Evolutionary conservation across 2,888 invertebrate genomes (phyloP).

Genomic region (Drosophila emarginata): DNA sequence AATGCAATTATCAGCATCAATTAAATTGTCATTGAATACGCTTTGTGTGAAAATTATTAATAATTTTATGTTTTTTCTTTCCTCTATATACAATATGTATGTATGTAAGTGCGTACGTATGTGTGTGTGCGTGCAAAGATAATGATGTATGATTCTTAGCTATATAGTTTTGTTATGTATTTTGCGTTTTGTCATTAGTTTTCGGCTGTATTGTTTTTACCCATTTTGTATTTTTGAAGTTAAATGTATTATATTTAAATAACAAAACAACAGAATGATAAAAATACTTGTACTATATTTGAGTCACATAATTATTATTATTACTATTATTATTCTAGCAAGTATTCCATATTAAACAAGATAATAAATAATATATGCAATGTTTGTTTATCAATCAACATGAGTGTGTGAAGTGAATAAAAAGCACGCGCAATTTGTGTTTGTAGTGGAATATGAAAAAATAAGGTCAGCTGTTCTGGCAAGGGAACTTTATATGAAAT

Average conservation of each 20-base stretch:
- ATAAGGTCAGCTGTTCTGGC: conserved; percentile 4
- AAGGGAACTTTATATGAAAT: neutral
- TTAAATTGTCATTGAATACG: conserved; percentile 53
- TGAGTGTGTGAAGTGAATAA: conserved; percentile 15
- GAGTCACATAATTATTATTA: conserved; percentile 4
- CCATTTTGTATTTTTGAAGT: conserved; percentile 6
- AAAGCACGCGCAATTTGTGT: conserved; percentile 3
- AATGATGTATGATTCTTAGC: conserved; percentile 2
- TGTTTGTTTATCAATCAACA: conserved; percentile 56
- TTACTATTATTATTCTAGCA: conserved; percentile 59
- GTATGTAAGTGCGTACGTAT: neutral
- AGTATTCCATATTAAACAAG: conserved; percentile 67
- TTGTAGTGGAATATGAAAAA: neutral
- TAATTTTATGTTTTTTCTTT: neutral
- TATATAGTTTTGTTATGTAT: conserved; percentile 11
- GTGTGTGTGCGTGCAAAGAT: conserved; percentile 1
- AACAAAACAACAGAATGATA: conserved; percentile 54
- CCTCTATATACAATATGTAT: neutral
- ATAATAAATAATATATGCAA: conserved; percentile 60
- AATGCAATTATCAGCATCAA: conserved; percentile 55
- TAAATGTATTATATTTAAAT: conserved; percentile 71
- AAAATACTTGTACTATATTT: conserved; percentile 8
- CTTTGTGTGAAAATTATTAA: conserved; percentile 58
- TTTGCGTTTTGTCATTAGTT: neutral
- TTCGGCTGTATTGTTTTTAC: neutral